These are phyloP conservation scores for Carterocephalus palaemon DNA, from an alignment of 2,888 invertebrate species.

Conservation along the genomic window DNA sequence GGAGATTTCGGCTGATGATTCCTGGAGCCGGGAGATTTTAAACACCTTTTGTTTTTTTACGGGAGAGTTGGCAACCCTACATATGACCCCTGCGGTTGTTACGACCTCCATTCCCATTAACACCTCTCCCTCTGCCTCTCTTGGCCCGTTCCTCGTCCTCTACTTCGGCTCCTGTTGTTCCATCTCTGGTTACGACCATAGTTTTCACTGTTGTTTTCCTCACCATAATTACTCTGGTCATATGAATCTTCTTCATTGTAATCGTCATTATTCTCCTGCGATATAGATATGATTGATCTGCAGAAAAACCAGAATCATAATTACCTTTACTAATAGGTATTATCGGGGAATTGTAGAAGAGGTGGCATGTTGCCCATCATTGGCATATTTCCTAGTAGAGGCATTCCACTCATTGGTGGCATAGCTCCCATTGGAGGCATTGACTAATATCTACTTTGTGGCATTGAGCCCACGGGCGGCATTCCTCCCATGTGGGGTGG, in stretches of 20 bases:
- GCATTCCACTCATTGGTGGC: constrained; percentile 39
- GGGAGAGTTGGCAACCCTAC: no score
- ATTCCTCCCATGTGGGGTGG: constrained; percentile 36
- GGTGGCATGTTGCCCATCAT: constrained; percentile 46
- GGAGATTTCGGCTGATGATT: no score
- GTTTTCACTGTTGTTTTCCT: constrained; percentile 49
- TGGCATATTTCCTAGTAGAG: constrained; percentile 46
- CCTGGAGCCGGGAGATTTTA: no score
- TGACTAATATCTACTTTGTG: constrained; percentile 39
- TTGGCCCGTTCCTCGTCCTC: constrained; percentile 40
- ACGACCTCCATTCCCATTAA: constrained; percentile 36
- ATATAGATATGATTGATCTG: constrained; percentile 54
- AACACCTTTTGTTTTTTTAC: no score
- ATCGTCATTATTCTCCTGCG: constrained; percentile 49
- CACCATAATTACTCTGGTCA: constrained; percentile 52
- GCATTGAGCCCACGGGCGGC: no score
- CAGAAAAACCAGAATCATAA: constrained; percentile 55
- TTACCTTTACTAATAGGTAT: constrained; percentile 63
- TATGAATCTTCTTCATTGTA: constrained; percentile 51
- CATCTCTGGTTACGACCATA: constrained; percentile 57
- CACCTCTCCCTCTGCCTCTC: constrained; percentile 58
- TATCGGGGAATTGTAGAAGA: constrained; percentile 54
- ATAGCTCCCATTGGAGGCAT: constrained; percentile 40
- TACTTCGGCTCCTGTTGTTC: constrained; percentile 59
- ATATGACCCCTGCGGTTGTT: constrained; percentile 40